Base-by-base conservation (phyloP, 2,113 vertebrate species). In the Neodontobutis hainanensis region DNA sequence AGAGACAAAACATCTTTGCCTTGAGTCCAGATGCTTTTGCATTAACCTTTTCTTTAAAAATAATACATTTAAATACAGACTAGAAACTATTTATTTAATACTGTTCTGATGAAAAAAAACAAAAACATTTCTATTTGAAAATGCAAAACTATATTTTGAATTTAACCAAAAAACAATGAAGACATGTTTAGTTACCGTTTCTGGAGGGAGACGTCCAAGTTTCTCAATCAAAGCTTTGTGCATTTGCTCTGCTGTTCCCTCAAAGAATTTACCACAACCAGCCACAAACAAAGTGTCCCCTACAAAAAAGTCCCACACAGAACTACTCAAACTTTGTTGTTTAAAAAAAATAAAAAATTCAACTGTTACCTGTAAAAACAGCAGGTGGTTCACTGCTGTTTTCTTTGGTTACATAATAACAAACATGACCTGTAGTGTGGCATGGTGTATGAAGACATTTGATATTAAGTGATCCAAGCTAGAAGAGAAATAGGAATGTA, bases 391-490 rank as follows among this genome's bases (percentile, higher is more conserved):
- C 95, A 0, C 92, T 86, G 87, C 94, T 92, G 57, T 92, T 89
- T 9, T 96, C 94, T 87, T 96, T 95, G 43, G 94, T 96, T 85
- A 98, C 96, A 53, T 93, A 96, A 85, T 99, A 99, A 86, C 97
- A 99, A 91, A 98, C 95, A 87, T 99, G 97, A 60, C 97, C 97
- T 0, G 94, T 97, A 0, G 97, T 99, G 91, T 99, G 97, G 82
- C 97, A 99, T 0, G 97, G 97, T 0, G 97, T 99, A 2, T 92
- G 93, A 66, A 99, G 92, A 82, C 97, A 99, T 90, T 96, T 97
- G 59, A 99, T 89, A 27, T 51, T 91, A 6, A 99, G 94, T 7
- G 96, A 95, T 62, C 97, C 97, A 83, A 99, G 88, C 97, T 99
- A 74, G 50, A 70, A 51, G 56, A 48, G 67, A 42, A 49, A 43